Percentiles rank a stretch among this genome's conserved stretches.
Evolutionary conservation across 2,113 vertebrate species (phyloP).

Genomic region (Leiothrix lutea): DNA sequence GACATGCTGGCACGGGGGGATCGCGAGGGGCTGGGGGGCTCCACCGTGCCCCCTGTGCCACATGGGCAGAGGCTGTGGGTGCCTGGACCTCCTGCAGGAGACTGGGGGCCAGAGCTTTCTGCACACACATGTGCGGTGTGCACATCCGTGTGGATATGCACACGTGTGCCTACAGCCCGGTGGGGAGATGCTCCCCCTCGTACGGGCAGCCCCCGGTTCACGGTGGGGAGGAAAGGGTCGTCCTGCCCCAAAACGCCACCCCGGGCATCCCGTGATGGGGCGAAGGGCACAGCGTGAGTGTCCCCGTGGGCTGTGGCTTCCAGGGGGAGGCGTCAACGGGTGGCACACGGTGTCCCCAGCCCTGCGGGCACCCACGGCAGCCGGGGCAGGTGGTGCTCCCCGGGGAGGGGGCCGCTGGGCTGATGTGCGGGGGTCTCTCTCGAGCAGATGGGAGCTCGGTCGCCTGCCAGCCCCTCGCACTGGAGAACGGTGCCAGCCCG

Average conservation of each 20-base stretch:
- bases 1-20: background rate
- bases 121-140: background rate
- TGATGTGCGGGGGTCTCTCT: conserved; percentile 27
- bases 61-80: background rate
- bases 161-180: background rate
- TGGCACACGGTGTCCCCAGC: background rate
- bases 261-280: fast-evolving
- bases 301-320: background rate
- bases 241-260: background rate
- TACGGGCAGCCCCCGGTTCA: fast-evolving
- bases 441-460: conserved; percentile 77
- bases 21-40: background rate
- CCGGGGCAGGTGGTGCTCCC: background rate
- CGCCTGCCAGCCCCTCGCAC: conserved; percentile 65
- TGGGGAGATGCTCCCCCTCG: background rate
- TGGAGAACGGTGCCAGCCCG: conserved; percentile 72
- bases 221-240: background rate
- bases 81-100: background rate
- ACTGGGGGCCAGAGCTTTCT: background rate
- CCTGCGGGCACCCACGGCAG: background rate
- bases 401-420: background rate
- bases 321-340: fast-evolving
- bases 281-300: background rate
- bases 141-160: background rate
- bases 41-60: background rate